These are phyloP conservation scores for Trachemys scripta DNA, from an alignment of 2,113 vertebrate genomes.

Conservation along the genomic window DNA sequence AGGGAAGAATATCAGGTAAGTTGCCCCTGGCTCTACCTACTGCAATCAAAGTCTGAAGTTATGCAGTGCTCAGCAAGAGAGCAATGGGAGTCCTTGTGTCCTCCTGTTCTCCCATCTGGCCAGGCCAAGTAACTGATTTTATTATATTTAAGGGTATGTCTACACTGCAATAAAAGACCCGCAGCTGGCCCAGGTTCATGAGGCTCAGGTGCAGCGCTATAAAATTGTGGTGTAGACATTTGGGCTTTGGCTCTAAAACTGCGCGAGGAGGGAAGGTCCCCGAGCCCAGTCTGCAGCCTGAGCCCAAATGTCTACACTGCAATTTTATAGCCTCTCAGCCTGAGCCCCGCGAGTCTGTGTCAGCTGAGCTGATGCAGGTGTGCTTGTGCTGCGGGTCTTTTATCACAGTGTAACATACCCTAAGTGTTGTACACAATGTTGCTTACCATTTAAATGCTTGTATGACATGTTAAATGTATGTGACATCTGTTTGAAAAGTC, in stretches of 20 bases:
- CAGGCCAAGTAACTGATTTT: neutral
- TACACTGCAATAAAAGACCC: neutral
- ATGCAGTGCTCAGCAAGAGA: neutral
- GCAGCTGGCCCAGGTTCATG: neutral
- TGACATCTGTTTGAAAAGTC: neutral
- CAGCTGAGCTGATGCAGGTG: neutral
- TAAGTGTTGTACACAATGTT: neutral
- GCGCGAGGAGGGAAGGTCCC: neutral
- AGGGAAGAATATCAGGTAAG: neutral
- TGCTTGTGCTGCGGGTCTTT: rapidly evolving
- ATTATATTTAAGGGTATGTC: neutral
- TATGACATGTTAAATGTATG: too few relatives aligned
- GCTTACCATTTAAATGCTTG: neutral
- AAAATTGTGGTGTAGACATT: neutral
- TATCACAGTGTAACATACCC: neutral
- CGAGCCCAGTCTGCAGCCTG: neutral
- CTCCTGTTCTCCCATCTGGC: neutral
- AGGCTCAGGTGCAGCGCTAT: neutral
- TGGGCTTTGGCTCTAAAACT: neutral
- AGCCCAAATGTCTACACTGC: neutral
- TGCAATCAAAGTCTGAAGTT: neutral
- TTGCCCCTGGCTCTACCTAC: neutral
- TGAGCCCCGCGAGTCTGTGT: neutral
- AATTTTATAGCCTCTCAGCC: neutral
- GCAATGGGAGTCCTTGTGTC: neutral